Evolutionary conservation across 2,888 invertebrate genomes (phyloP), one percentile per base, ranked within the genome.

Genomic region (Drosophila pullipes): DNA sequence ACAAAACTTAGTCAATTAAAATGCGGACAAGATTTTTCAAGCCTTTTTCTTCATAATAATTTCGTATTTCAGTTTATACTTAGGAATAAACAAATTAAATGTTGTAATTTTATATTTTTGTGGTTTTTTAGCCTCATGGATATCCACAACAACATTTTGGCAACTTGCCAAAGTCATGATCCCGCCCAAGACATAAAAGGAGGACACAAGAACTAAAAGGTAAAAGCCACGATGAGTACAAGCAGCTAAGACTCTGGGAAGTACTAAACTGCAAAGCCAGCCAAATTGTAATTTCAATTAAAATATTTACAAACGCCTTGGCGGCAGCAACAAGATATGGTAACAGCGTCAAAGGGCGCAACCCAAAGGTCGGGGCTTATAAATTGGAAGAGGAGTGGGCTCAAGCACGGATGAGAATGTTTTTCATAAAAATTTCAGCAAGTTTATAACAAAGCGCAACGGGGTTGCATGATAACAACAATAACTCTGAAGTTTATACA

Each of bases 281-380:
- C 76, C 77, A 68, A 86, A 86, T 77, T 78, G 75, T 77, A 82
- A 86, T 87, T 90, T 90, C 88, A 87, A 90, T 90, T 89, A 89
- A 90, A 90, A 89, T 89, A 80, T 80, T 79, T 75, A 71, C 80
- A 78, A 77, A 78, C 69, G 81, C 72, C 77, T 82, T 74, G 67
- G 73, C 66, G 69, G 65, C 54, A 49, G 64, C 52, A 88, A 90
- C 68, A 39, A 75, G 74, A 83, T 81, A 69, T 72, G 58, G 54
- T 33, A 61, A 53, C 53, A 68, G 78, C 69, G 87, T 83, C 81
- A 81, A 81, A 90, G 84, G 76, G 72, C 76, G 61, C 69, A 44
- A 63, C 53, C 59, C 63, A 59, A 55, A 53, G 57, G 47, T 28
- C 54, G 59, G 22, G 65, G 52, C 62, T 68, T 39, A 53, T 60